Base-by-base conservation (phyloP, 2,113 vertebrate species). In the Muscicapa adusta region DNA sequence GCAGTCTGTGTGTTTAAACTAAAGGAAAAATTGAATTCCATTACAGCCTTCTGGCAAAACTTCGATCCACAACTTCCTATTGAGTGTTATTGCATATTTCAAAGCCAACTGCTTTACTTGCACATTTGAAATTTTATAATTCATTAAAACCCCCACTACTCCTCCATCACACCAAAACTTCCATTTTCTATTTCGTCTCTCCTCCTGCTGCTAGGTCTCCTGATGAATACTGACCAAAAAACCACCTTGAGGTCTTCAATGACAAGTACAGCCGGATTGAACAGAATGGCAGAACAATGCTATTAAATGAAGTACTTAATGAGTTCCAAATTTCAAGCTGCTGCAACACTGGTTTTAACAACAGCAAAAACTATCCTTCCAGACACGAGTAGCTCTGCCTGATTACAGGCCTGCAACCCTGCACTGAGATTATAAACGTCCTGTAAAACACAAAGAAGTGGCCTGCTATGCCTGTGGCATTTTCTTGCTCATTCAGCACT, bases 351-450 rank as follows among this genome's bases (percentile, higher is more conserved):
- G 9, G 3, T 40, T 74, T 53, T 40, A 68, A 50, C 18, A 82
- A 13, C 8, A 58, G 56, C 18, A 88, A 82, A 75, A 71, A 40
- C 10, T 3, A 34, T 31, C 48, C 66, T 82, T 79, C 14, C 42
- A 78, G 74, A 40, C 17, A 47, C 0, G 14, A 42, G 19, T 0
- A 42, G 40, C 31, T 78, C 57, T 53, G 28, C 18, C 29, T 51
- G 43, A 75, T 38, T 16, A 29, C 23, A 65, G 53, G 25, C 48
- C 77, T 71, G 38, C 26, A 83, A 36, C 40, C 18, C 58, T 9
- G 40, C n/a, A 25, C 34, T 15, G 25, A 33, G 31, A 17, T 29
- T 45, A 68, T 0, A 56, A 43, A 31, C 2, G n/a, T 4, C 15
- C 24, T 14, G 22, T 7, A 45, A 72, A 67, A 34, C 11, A 48